Conservation (phyloP, 2,888 invertebrate genomes). For the Ischnus inquisitorius region DNA sequence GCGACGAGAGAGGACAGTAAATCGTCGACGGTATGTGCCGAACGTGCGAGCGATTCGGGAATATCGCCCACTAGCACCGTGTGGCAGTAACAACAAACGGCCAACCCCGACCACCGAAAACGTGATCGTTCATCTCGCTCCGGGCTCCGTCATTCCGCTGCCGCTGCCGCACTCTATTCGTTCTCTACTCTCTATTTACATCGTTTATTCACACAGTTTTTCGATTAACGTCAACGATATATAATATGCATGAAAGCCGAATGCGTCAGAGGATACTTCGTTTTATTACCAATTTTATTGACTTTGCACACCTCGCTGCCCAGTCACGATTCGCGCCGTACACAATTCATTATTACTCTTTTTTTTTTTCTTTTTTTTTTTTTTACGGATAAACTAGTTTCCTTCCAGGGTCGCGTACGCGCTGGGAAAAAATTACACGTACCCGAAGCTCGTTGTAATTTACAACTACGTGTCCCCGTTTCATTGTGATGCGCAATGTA, state of each 20-base stretch:
- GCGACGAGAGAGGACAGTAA: constrained; percentile 41
- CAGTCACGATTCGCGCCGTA: constrained; percentile 26
- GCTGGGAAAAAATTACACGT: not conserved
- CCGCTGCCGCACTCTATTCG: not conserved
- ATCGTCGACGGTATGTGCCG: constrained; percentile 54
- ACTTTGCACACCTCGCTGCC: constrained; percentile 59
- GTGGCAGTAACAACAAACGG: constrained; percentile 39
- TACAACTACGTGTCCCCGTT: not conserved
- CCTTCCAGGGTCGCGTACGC: constrained; percentile 27
- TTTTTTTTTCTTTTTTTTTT: too few species aligned
- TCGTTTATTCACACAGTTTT: constrained; percentile 66
- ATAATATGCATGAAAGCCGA: constrained; percentile 47
- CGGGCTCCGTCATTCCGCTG: constrained; percentile 2
- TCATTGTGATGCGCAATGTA: too few species aligned
- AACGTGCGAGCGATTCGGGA: constrained; percentile 50
- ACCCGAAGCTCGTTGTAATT: constrained; percentile 3
- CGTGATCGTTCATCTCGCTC: constrained; percentile 67
- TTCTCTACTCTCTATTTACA: constrained; percentile 58
- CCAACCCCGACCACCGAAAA: constrained; percentile 50
- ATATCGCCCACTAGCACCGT: constrained; percentile 40
- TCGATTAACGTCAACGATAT: constrained; percentile 65
- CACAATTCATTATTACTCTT: constrained; percentile 59
- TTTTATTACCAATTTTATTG: constrained; percentile 68
- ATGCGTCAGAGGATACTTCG: constrained; percentile 41
- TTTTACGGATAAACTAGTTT: constrained; percentile 57